Percentiles rank a stretch among this genome's conserved stretches.
Conservation (phyloP, 2,797 vertebrate genomes). For the Cyclopterus lumpus region DNA sequence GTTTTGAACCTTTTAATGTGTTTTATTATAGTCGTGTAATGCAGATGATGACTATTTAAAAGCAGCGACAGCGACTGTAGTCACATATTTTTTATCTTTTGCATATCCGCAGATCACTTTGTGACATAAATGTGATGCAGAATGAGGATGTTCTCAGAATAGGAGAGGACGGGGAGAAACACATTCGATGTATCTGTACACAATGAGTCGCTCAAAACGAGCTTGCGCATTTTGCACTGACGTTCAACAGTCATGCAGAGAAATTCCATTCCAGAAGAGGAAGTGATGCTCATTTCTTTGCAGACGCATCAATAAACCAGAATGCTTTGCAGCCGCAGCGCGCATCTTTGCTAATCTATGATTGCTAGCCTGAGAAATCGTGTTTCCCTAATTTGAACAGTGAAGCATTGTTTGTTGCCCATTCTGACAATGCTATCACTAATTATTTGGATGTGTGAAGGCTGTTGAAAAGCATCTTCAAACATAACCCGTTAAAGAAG, state of each 20-base stretch:
- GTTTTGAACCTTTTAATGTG: neutral
- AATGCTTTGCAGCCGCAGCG: constrained; percentile 44
- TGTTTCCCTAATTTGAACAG: constrained; percentile 39
- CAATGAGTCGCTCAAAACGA: constrained; percentile 28
- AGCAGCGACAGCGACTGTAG: neutral
- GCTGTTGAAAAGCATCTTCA: constrained; percentile 20
- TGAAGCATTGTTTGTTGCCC: constrained; percentile 27
- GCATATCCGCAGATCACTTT: constrained; percentile 19
- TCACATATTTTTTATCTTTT: neutral
- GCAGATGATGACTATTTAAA: constrained; percentile 2
- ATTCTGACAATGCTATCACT: constrained; percentile 2
- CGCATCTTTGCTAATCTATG: constrained; percentile 40
- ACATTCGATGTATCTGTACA: constrained; percentile 26
- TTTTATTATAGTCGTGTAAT: neutral
- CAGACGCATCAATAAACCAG: constrained; percentile 42
- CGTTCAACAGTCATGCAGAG: constrained; percentile 20
- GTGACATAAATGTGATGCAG: neutral
- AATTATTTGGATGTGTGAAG: constrained; percentile 11
- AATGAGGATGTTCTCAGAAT: constrained; percentile 8
- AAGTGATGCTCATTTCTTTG: constrained; percentile 47
- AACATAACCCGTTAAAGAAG: constrained; percentile 2
- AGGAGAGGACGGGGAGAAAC: neutral
- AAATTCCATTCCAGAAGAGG: constrained; percentile 35
- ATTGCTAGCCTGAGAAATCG: constrained; percentile 32
- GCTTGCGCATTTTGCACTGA: constrained; percentile 17